A percentile compares a stretch with the other conserved stretches of the same genome.
Evolutionary conservation across 1,140 invertebrate genomes (phyloP).

Genomic region (Eriosoma lanigerum): DNA sequence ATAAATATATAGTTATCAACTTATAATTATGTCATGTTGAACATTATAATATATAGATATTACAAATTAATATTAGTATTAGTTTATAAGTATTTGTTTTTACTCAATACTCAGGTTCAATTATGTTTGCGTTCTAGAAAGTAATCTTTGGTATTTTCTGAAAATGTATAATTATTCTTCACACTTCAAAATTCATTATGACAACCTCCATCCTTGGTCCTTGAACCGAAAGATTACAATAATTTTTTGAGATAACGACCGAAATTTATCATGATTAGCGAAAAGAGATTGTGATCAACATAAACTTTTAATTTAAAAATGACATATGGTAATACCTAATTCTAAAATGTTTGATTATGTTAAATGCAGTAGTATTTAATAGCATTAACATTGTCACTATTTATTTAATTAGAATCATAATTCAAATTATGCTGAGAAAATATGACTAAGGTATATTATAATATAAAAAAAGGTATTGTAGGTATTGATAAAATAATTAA

Average conservation of each 20-base stretch:
- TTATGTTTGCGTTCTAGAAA: too few relatives aligned
- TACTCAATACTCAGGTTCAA: too few relatives aligned
- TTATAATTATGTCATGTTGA: too few relatives aligned
- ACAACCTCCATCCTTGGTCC: too few relatives aligned
- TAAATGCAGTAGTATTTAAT: neutral
- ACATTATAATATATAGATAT: too few relatives aligned
- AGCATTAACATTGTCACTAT: neutral
- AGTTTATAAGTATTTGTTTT: too few relatives aligned
- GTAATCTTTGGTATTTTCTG: neutral
- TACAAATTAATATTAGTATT: too few relatives aligned
- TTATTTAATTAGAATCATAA: slow-evolving; percentile 7
- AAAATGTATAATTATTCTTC: neutral
- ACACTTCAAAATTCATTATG: neutral
- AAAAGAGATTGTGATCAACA: neutral
- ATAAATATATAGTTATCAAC: too few relatives aligned
- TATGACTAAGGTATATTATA: too few relatives aligned
- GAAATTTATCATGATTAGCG: neutral
- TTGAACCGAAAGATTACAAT: neutral
- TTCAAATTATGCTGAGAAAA: too few relatives aligned
- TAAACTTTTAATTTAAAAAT: neutral
- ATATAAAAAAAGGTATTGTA: too few relatives aligned
- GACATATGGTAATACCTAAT: neutral
- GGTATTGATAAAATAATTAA: too few relatives aligned
- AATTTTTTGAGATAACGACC: neutral
- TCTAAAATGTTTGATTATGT: neutral